Evolutionary conservation across 2,888 invertebrate genomes (phyloP), one percentile per base, ranked within the genome.

Genomic region (Andrena marginata): DNA sequence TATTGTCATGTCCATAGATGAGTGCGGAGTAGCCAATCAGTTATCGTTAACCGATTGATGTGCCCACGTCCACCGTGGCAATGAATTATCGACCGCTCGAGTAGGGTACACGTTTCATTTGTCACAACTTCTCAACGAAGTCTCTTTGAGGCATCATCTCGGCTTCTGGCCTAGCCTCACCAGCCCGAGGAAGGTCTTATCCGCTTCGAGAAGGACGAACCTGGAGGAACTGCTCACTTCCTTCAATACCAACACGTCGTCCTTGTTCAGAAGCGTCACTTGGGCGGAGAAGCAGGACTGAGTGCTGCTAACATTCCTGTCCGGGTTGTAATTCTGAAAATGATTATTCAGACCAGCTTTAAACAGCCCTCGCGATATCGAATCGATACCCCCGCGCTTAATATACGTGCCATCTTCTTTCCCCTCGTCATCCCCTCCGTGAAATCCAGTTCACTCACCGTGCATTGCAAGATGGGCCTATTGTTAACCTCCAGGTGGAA

Each of bases 141-240:
- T 16, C 42, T 16, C 4, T 0, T 59, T n/a, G 31, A 10, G 35
- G 13, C 16, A 64, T n/a, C 16, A 26, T 29, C 16, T 42, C 10
- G 35, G 56, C 10, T 8, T 70, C 87, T 96, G 96, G 20, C 96
- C 96, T n/a, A 97, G 94, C 93, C 97, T 97, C 71, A 97, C 95
- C n/a, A 97, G 95, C 49, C 97, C 98, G 88, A 97, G 97, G 95
- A 97, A 98, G 89, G 97, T 97, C 92, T 97, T 97, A 85, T 97
- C 97, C 0, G 96, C 95, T 89, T 96, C 96, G 94, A 97, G 96
- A 64, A 97, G 94, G 0, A 96, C 96, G 92, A 96, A 96, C 67
- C 96, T 94, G 65, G 96, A 95, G 16, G 96, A 96, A 13, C 29
- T 29, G 20, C 96, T 96, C 1, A 97, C 95, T 90, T 98, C 97